Percentiles rank a stretch among this genome's conserved stretches.
These are phyloP conservation scores for Colius striatus DNA, from an alignment of 2,113 vertebrate genomes.

Conservation along the genomic window DNA sequence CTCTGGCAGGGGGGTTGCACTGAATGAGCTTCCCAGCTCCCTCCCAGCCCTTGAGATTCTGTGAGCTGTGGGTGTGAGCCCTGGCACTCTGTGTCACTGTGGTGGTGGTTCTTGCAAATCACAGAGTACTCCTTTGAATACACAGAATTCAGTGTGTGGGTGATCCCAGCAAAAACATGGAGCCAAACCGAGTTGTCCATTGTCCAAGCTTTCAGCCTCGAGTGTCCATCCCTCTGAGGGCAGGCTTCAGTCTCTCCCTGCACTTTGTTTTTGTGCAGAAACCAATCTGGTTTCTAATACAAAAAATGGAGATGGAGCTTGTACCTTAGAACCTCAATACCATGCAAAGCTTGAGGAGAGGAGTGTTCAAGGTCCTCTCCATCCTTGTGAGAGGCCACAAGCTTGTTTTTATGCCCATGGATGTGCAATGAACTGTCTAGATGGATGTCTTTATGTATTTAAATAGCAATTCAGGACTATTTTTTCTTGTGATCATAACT, in stretches of 20 bases:
- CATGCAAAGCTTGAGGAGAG: not conserved
- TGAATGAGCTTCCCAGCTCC: too few species aligned
- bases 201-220: not conserved
- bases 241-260: not conserved
- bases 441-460: not conserved
- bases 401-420: not conserved
- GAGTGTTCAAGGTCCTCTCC: not conserved
- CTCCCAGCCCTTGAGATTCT: too few species aligned
- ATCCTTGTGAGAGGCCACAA: not conserved
- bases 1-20: too few species aligned
- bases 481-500: not conserved
- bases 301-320: not conserved
- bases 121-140: fast-evolving
- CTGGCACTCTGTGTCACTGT: fast-evolving
- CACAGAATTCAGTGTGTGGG: not conserved
- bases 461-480: not conserved
- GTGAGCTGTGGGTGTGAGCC: not conserved
- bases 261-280: not conserved
- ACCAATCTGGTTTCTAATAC: not conserved
- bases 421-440: not conserved
- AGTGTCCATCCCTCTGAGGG: not conserved
- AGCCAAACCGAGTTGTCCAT: fast-evolving
- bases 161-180: fast-evolving
- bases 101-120: not conserved
- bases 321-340: not conserved